Percentiles rank a stretch among this genome's conserved stretches.
These are phyloP conservation scores for Burhinus oedicnemus DNA, from an alignment of 2,113 vertebrate genomes.

Conservation along the genomic window DNA sequence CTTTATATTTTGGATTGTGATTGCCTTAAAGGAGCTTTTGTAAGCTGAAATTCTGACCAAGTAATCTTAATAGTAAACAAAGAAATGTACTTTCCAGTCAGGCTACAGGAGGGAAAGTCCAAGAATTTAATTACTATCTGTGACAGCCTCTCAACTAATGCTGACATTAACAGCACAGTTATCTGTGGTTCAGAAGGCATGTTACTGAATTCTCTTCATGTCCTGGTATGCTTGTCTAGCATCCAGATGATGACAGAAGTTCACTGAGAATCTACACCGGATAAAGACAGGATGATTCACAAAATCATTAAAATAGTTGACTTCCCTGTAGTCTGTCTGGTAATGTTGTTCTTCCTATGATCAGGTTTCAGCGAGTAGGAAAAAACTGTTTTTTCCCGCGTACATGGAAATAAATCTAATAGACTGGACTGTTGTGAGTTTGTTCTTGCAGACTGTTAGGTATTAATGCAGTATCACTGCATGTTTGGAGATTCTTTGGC, in stretches of 20 bases:
- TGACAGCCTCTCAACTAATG: neutral
- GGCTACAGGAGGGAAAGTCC: neutral
- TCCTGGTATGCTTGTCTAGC: neutral
- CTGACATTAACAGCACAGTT: neutral
- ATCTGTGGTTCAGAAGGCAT: constrained; percentile 12
- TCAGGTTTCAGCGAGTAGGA: neutral
- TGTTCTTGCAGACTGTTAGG: neutral
- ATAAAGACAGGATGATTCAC: constrained; percentile 14
- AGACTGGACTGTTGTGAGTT: neutral
- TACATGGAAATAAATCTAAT: neutral
- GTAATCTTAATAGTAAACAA: neutral
- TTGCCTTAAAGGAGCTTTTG: neutral
- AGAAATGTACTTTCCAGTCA: neutral
- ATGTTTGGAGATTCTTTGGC: neutral
- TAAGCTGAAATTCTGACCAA: neutral
- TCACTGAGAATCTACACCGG: neutral
- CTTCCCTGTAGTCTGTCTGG: neutral
- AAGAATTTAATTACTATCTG: neutral
- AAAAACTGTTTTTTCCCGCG: neutral
- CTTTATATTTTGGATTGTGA: neutral
- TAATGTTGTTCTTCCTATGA: neutral
- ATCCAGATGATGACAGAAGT: constrained; percentile 14
- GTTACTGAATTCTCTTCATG: neutral
- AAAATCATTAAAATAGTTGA: neutral
- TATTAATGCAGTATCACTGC: neutral